Conservation (phyloP, 1,140 invertebrate genomes). For the Pseudomyrmex sp. region DNA sequence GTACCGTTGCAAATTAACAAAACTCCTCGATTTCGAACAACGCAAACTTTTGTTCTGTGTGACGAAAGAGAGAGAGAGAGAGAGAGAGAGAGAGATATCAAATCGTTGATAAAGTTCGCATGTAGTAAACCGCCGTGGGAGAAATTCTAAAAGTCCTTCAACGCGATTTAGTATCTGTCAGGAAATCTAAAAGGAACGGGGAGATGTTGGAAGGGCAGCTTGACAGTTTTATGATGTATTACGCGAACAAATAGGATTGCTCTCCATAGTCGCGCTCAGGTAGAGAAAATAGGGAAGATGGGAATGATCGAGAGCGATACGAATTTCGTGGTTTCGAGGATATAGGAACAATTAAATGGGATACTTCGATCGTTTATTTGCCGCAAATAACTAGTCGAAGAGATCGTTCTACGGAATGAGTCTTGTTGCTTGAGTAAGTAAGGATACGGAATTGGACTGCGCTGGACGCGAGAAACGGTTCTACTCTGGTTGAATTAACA, state of each 20-base stretch:
- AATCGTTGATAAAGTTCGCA: neutral
- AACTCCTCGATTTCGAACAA: neutral
- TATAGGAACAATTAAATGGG: slow-evolving; percentile 40
- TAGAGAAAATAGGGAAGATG: slow-evolving; percentile 1
- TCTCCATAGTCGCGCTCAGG: neutral
- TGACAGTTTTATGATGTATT: slow-evolving; percentile 20
- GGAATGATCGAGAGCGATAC: neutral
- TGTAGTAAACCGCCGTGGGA: neutral
- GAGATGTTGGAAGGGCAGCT: neutral
- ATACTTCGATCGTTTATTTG: slow-evolving; percentile 49
- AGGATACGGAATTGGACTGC: slow-evolving; percentile 38
- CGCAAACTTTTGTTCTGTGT: too few species aligned
- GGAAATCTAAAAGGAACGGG: neutral
- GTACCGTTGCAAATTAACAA: neutral
- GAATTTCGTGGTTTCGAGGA: slow-evolving; percentile 13
- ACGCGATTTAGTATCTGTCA: neutral
- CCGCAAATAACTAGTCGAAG: slow-evolving; percentile 43
- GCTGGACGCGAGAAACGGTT: slow-evolving; percentile 23
- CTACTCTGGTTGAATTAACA: neutral
- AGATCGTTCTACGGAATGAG: slow-evolving; percentile 40
- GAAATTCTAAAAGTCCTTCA: neutral
- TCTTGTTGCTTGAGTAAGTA: slow-evolving; percentile 30
- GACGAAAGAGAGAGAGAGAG: neutral
- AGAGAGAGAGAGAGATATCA: neutral
- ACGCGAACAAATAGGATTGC: neutral